A percentile compares a stretch with the other conserved stretches of the same genome.
phyloP scores from a whole-genome alignment of 1,140 invertebrate genomes.

The Asobara japonica region DNA sequence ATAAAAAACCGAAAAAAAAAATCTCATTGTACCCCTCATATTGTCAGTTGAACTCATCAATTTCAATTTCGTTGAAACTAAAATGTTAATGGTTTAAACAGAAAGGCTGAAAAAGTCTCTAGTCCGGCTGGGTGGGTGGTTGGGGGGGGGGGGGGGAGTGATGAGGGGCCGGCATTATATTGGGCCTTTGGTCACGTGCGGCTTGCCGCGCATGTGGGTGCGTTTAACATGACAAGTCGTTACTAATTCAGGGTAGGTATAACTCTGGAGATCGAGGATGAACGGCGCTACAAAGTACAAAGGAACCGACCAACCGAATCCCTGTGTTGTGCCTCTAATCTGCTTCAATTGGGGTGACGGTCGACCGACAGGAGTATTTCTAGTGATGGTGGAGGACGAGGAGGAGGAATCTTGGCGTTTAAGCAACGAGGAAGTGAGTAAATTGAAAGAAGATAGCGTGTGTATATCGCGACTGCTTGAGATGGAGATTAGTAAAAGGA shows the following conservation, averaged over 20 bases:
- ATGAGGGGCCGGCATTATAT: neutral
- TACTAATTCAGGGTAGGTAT: slow-evolving; percentile 61
- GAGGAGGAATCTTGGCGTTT: slow-evolving; percentile 1
- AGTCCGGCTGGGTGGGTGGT: too few relatives aligned
- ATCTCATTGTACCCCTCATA: neutral
- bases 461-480: neutral
- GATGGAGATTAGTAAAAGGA: slow-evolving; percentile 44
- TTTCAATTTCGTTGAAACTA: slow-evolving; percentile 32
- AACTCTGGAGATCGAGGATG: slow-evolving; percentile 15
- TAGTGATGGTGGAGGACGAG: neutral
- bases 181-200: slow-evolving; percentile 47
- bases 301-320: slow-evolving; percentile 61
- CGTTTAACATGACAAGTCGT: slow-evolving; percentile 63
- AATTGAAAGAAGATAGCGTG: neutral
- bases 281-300: slow-evolving; percentile 48
- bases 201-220: slow-evolving; percentile 43
- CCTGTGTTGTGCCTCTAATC: slow-evolving; percentile 60
- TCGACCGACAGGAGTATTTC: slow-evolving; percentile 37
- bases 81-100: slow-evolving; percentile 20
- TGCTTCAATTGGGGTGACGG: slow-evolving; percentile 59
- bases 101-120: slow-evolving; percentile 22
- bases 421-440: slow-evolving; percentile 4
- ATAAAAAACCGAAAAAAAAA: slow-evolving; percentile 8
- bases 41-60: slow-evolving; percentile 11
- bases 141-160: neutral